These are phyloP conservation scores for Zonotrichia leucophrys DNA, from an alignment of 2,113 vertebrate genomes.

Conservation along the genomic window DNA sequence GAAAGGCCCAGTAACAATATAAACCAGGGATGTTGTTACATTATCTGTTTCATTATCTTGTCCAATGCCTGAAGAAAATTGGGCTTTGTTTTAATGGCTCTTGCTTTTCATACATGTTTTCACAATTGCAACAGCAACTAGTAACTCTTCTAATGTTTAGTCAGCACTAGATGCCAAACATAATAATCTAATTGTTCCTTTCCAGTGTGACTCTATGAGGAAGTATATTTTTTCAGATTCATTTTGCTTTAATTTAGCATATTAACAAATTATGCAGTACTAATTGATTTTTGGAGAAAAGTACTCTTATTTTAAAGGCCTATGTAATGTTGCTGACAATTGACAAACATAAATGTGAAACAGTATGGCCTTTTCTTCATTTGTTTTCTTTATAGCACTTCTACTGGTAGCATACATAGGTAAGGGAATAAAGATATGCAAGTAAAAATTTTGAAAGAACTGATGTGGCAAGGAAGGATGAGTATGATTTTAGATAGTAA, in stretches of 20 bases:
- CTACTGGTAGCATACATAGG: neutral
- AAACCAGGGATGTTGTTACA: neutral
- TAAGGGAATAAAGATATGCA: neutral
- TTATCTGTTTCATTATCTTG: neutral
- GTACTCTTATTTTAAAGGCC: neutral
- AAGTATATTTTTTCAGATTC: neutral
- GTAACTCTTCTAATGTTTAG: neutral
- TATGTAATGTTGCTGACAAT: neutral
- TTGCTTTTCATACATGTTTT: neutral
- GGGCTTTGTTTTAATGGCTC: neutral
- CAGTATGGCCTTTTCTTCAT: neutral
- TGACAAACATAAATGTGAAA: neutral
- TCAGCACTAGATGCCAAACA: neutral
- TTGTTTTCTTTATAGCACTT: neutral
- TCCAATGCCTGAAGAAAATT: neutral
- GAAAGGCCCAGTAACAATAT: neutral
- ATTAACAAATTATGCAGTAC: neutral
- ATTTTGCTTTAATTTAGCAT: neutral
- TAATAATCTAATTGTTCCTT: neutral
- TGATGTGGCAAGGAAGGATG: neutral
- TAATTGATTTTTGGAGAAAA: neutral
- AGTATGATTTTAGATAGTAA: neutral
- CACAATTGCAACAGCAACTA: neutral
- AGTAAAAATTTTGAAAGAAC: neutral
- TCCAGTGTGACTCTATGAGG: neutral